A percentile compares a stretch with the other conserved stretches of the same genome.
Conservation (phyloP, 1,140 invertebrate species). For the Glossosoma conforme region DNA sequence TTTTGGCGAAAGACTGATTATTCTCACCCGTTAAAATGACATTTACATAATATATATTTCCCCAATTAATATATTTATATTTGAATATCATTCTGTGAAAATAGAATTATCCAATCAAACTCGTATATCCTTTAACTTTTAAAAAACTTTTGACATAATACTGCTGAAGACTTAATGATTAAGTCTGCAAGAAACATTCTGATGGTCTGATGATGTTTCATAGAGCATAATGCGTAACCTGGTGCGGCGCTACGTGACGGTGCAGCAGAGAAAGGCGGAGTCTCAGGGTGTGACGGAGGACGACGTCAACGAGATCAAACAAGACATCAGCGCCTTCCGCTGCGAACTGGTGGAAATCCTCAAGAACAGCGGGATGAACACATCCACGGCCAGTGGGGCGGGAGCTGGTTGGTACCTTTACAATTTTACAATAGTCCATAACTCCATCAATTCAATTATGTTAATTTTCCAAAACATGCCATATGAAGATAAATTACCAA, state of each 20-base stretch:
- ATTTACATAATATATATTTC: too few species aligned
- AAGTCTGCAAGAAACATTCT: too few species aligned
- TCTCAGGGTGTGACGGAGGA: conserved; percentile 97
- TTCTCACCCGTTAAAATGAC: too few species aligned
- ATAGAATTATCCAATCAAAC: too few species aligned
- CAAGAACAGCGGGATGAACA: conserved; percentile 89
- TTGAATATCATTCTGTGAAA: too few species aligned
- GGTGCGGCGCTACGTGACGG: conserved; percentile 91
- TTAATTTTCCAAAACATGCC: not conserved
- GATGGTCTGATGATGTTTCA: too few species aligned
- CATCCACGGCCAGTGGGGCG: conserved; percentile 70
- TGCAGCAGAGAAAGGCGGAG: conserved; percentile 90
- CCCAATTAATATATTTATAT: too few species aligned
- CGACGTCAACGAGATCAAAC: conserved; percentile 98
- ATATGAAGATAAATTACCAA: too few species aligned
- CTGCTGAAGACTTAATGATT: too few species aligned
- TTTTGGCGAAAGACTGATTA: too few species aligned
- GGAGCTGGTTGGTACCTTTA: conserved; percentile 54
- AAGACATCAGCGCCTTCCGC: conserved; percentile 92
- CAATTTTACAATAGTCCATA: not conserved
- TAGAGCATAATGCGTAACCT: conserved; percentile 93
- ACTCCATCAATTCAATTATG: not conserved
- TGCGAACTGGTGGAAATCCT: conserved; percentile 95
- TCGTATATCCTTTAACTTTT: too few species aligned
- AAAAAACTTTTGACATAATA: too few species aligned